These are phyloP conservation scores for Drosophila meridionalis DNA, from an alignment of 2,888 invertebrate species.

Conservation along the genomic window DNA sequence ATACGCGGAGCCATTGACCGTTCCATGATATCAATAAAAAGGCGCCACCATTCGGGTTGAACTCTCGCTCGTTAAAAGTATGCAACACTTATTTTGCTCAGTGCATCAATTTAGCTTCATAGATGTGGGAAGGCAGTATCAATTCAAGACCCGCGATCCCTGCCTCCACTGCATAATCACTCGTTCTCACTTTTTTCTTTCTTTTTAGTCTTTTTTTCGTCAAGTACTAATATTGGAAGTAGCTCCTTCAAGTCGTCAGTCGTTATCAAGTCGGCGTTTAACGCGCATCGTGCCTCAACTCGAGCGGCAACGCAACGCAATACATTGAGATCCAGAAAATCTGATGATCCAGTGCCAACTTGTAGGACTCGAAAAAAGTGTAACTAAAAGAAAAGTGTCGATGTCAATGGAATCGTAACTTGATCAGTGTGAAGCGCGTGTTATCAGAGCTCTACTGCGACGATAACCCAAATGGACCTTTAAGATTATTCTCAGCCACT, in stretches of 20 bases:
- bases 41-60: background rate
- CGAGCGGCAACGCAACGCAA: background rate
- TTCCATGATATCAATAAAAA: background rate
- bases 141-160: slow-evolving; percentile 19
- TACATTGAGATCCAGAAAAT: slow-evolving; percentile 9
- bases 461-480: slow-evolving; percentile 44
- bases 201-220: slow-evolving; percentile 11
- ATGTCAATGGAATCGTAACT: slow-evolving; percentile 14
- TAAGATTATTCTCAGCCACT: slow-evolving; percentile 13
- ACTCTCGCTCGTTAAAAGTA: slow-evolving; percentile 33
- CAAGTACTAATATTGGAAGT: slow-evolving; percentile 40
- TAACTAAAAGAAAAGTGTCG: slow-evolving; percentile 3
- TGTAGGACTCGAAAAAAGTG: slow-evolving; percentile 29
- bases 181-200: slow-evolving; percentile 21
- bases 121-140: slow-evolving; percentile 43
- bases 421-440: slow-evolving; percentile 32
- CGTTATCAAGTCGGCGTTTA: slow-evolving; percentile 74
- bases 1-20: slow-evolving; percentile 29
- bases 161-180: background rate
- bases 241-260: slow-evolving; percentile 63
- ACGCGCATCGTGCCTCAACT: slow-evolving; percentile 49
- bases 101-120: slow-evolving; percentile 52
- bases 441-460: slow-evolving; percentile 26
- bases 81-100: slow-evolving; percentile 43
- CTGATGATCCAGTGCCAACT: slow-evolving; percentile 12